Conservation (phyloP, 2,113 vertebrate species). For the Laticauda laticaudata region DNA sequence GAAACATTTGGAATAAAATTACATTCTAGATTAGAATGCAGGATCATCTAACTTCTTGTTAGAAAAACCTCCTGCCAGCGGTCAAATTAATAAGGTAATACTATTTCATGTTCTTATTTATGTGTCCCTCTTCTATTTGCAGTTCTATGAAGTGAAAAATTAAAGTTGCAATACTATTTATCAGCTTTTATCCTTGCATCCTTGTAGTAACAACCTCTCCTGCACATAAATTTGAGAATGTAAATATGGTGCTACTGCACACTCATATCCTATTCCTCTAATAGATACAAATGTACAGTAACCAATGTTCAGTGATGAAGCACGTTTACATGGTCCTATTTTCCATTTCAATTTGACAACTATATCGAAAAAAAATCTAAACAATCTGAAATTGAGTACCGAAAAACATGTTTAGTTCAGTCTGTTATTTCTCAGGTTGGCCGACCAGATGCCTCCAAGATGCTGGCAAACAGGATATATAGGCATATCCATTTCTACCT, state of each 20-base stretch:
- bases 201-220: too few species aligned
- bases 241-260: neutral
- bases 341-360: neutral
- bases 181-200: neutral
- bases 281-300: neutral
- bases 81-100: neutral
- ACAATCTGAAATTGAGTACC: neutral
- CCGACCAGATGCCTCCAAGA: neutral
- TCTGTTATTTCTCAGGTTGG: neutral
- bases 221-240: neutral
- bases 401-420: neutral
- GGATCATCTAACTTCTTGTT: neutral
- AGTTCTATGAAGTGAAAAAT: neutral
- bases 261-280: neutral
- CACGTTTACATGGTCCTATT: neutral
- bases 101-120: neutral
- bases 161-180: neutral
- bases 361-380: neutral
- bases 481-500: neutral
- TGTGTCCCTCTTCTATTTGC: neutral
- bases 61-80: neutral
- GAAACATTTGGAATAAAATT: neutral
- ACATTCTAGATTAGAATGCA: neutral
- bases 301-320: neutral
- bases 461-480: neutral